phyloP scores from a whole-genome alignment of 1,140 invertebrate species.

The Diabrotica undecimpunctata region DNA sequence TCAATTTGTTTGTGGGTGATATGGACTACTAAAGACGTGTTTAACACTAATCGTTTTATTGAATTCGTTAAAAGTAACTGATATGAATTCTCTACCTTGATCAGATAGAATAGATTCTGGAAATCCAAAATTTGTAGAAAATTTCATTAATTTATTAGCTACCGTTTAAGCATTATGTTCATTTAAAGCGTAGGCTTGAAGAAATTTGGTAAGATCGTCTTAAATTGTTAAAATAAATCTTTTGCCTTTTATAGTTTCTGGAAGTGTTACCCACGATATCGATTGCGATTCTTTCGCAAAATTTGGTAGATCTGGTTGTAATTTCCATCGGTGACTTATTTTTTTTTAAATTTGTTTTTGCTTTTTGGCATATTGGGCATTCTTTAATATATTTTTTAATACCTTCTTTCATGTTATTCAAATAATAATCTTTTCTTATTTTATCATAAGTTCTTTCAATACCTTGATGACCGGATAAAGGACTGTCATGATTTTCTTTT shows the following conservation, averaged over 20 bases:
- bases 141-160: conserved; percentile 34
- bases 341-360: conserved; percentile 33
- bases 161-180: conserved; percentile 40
- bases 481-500: conserved; percentile 40
- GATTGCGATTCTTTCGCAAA: conserved; percentile 33
- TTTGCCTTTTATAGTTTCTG: conserved; percentile 29
- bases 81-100: conserved; percentile 41
- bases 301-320: conserved; percentile 31
- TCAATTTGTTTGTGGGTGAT: conserved; percentile 43
- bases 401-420: conserved; percentile 43
- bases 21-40: conserved; percentile 28
- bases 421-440: conserved; percentile 44
- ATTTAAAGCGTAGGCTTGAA: conserved; percentile 30
- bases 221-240: conserved; percentile 40
- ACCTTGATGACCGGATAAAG: conserved; percentile 6
- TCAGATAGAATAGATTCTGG: conserved; percentile 41
- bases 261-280: conserved; percentile 42
- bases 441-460: conserved; percentile 17
- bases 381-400: conserved; percentile 41
- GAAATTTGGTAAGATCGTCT: conserved; percentile 43
- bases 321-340: conserved; percentile 39
- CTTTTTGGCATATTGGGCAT: conserved; percentile 38
- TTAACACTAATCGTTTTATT: conserved; percentile 38
- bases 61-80: conserved; percentile 30
- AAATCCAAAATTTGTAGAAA: conserved; percentile 38